Percentiles rank a stretch among this genome's conserved stretches.
Conservation (phyloP, 2,888 invertebrate species). For the Plemyria rubiginata region DNA sequence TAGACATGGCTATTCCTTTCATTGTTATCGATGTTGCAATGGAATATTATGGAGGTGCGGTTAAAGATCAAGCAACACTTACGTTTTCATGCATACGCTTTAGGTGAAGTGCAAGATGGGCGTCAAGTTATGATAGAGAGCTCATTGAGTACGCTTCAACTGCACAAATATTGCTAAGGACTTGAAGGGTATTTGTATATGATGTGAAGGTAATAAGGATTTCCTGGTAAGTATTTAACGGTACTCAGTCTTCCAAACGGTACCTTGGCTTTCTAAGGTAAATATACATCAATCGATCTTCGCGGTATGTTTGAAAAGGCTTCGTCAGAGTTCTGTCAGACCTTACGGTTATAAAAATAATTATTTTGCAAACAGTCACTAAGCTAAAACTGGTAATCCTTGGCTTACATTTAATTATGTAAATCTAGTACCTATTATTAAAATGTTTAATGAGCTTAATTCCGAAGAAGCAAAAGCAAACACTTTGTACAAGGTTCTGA, state of each 20-base stretch:
- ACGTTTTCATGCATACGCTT: conserved; percentile 1
- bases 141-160: conserved; percentile 10
- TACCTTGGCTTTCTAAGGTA: conserved; percentile 22
- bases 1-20: background rate
- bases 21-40: background rate
- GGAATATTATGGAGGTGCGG: background rate
- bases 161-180: conserved; percentile 18
- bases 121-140: conserved; percentile 19
- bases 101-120: conserved; percentile 10
- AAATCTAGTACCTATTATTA: conserved; percentile 32
- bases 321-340: conserved; percentile 7
- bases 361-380: conserved; percentile 23
- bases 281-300: conserved; percentile 20
- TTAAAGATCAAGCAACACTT: conserved; percentile 16
- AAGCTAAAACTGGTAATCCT: conserved; percentile 22
- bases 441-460: conserved; percentile 35
- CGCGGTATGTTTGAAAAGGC: conserved; percentile 4
- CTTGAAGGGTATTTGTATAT: conserved; percentile 22
- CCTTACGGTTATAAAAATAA: conserved; percentile 25
- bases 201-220: conserved; percentile 8
- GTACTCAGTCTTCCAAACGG: conserved; percentile 23
- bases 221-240: conserved; percentile 28
- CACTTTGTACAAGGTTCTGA: conserved; percentile 20
- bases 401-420: conserved; percentile 32
- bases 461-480: conserved; percentile 28